Evolutionary conservation across 92 coral and sea anemone genomes (phyloP), one percentile per base, ranked within the genome.

Genomic region (Palythoa grandiflora): DNA sequence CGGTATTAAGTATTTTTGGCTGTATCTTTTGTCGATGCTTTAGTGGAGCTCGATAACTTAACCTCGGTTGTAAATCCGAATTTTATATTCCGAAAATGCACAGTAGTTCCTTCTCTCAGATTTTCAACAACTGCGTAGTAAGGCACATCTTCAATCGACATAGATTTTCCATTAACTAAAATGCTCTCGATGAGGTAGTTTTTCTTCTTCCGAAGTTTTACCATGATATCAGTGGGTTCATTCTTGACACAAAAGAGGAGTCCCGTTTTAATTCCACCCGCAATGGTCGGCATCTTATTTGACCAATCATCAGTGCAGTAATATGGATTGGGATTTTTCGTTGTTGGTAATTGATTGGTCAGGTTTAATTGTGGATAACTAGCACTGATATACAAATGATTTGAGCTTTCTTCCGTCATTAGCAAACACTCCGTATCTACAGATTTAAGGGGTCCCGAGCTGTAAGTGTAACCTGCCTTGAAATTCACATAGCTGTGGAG

Each of bases 251-350:
- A 79, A 50, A 60, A 79, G 13, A 21, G 17, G 48, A 79, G 47
- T 15, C 84, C 66, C 17, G 73, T 79, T 7, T 79, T 79, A 15
- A 79, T 40, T 38, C 14, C 1, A 60, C 84, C 12, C 19, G 84
- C 84, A 61, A 79, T 3, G 12, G 73, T 61, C 61, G 84, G 84
- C 73, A 79, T 79, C 9, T 61, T 61, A 38, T 16, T 39, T 0
- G 53, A n/a, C 84, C 84, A 79, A 37, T 60, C 38, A 59, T 79
- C 71, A 61, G 84, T 14, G 73, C 84, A 79, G 84, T 79, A 79
- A n/a, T 38, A 68, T 40, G 84, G 84, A 68, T 79, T 79, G 6
- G 84, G 73, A 53, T 79, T 79, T 39, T 59, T 63, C 61, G 84
- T 37, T 39, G 21, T 38, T 19, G 84, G 84, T 12, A 47, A n/a